Conservation (phyloP, 2,113 vertebrate species). For the Pollachius pollachius region DNA sequence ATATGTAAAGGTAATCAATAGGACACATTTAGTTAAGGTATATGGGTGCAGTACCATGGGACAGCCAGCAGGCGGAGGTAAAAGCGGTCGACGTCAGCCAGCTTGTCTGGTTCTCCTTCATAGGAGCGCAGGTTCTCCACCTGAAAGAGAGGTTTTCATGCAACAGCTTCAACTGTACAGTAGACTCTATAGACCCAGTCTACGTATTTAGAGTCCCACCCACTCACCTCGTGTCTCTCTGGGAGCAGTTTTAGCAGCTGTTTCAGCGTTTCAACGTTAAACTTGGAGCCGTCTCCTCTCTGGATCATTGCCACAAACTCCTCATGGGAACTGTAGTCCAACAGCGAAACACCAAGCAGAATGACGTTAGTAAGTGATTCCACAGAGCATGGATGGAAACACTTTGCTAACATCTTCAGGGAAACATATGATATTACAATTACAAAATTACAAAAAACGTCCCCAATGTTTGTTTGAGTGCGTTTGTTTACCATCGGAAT, state of each 20-base stretch:
- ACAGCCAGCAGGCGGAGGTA: conserved; percentile 82
- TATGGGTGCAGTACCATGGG: conserved; percentile 74
- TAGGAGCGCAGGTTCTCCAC: conserved; percentile 85
- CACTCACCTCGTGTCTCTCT: conserved; percentile 88
- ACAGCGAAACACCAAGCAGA: conserved; percentile 4
- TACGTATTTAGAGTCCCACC: background rate
- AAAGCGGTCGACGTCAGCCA: conserved; percentile 84
- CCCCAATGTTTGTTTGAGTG: background rate
- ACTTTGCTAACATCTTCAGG: no score
- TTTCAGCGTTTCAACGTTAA: conserved; percentile 87
- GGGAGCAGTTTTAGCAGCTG: conserved; percentile 90
- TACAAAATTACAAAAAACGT: no score
- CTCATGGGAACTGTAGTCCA: conserved; percentile 77
- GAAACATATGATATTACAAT: no score
- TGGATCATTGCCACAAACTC: conserved; percentile 81
- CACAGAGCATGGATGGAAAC: no score
- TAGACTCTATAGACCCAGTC: background rate
- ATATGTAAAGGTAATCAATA: no score
- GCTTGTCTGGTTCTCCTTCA: conserved; percentile 75
- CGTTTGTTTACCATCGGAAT: conserved; percentile 83
- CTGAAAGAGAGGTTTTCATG: conserved; percentile 49
- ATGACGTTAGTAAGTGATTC: background rate
- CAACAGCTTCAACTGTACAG: background rate
- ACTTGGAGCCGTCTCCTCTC: conserved; percentile 81
- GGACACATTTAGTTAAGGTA: no score